Conservation (phyloP, 2,888 invertebrate species). For the Escarpia spicata region DNA sequence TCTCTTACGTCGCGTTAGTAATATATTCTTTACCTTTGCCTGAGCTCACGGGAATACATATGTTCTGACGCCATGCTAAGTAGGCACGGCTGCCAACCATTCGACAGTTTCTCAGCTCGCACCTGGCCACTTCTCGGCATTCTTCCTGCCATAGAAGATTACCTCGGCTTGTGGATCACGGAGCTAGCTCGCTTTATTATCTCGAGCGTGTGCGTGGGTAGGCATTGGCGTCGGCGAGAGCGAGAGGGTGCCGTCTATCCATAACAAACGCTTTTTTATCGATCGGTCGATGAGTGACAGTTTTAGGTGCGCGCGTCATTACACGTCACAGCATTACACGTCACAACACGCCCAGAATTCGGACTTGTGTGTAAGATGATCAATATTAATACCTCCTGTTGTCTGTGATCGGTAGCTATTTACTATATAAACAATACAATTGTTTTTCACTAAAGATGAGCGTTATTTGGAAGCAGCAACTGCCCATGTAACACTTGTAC, state of each 20-base stretch:
- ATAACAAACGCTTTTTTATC: not conserved
- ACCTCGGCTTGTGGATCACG: not conserved
- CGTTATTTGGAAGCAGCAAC: no score
- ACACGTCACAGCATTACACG: not conserved
- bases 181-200: not conserved
- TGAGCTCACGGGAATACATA: not conserved
- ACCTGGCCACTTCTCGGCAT: not conserved
- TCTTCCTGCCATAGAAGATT: not conserved
- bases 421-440: not conserved
- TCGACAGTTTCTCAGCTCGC: not conserved
- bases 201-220: not conserved
- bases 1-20: not conserved
- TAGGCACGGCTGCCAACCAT: not conserved
- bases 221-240: not conserved
- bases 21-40: no score
- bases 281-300: not conserved
- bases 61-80: not conserved
- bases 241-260: not conserved
- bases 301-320: not conserved
- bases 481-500: no score
- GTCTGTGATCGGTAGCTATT: not conserved
- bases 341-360: not conserved
- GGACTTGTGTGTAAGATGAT: not conserved
- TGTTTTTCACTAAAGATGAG: no score
- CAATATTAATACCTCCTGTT: not conserved